Conservation (phyloP, 2,797 vertebrate genomes). For the Etheostoma perlongum region DNA sequence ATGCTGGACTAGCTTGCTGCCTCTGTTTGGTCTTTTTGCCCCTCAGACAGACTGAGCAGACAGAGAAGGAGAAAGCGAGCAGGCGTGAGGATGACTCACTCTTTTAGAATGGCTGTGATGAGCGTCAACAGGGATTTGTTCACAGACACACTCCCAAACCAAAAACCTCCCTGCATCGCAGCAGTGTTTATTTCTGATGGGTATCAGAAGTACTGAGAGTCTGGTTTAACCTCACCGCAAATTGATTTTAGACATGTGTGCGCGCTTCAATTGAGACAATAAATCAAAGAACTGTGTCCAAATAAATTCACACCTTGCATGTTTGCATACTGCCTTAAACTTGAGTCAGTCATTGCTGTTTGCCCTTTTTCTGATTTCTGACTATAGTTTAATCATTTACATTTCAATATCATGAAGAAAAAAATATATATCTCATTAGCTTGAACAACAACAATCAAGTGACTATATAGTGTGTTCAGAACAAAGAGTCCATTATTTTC, state of each 20-base stretch:
- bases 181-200: constrained; percentile 52
- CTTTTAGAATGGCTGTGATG: constrained; percentile 68
- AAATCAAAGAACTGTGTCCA: constrained; percentile 11
- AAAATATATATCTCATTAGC: not conserved
- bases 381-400: not conserved
- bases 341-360: not conserved
- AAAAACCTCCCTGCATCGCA: constrained; percentile 53
- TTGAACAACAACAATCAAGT: not conserved
- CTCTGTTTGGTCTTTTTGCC: constrained; percentile 56
- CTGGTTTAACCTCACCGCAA: constrained; percentile 17
- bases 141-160: constrained; percentile 58
- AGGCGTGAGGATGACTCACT: constrained; percentile 74
- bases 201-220: constrained; percentile 37
- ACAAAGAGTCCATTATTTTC: not conserved
- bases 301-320: not conserved
- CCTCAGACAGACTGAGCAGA: constrained; percentile 65
- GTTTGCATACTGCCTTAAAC: not conserved
- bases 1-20: constrained; percentile 29
- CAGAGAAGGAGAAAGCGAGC: constrained; percentile 48
- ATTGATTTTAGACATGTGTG: constrained; percentile 5
- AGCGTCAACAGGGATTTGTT: constrained; percentile 67
- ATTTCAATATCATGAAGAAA: not conserved
- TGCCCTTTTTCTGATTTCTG: not conserved
- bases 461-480: not conserved
- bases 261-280: constrained; percentile 3